phyloP scores from a whole-genome alignment of 2,113 vertebrate genomes.

The Tenebrosternarchus preto region DNA sequence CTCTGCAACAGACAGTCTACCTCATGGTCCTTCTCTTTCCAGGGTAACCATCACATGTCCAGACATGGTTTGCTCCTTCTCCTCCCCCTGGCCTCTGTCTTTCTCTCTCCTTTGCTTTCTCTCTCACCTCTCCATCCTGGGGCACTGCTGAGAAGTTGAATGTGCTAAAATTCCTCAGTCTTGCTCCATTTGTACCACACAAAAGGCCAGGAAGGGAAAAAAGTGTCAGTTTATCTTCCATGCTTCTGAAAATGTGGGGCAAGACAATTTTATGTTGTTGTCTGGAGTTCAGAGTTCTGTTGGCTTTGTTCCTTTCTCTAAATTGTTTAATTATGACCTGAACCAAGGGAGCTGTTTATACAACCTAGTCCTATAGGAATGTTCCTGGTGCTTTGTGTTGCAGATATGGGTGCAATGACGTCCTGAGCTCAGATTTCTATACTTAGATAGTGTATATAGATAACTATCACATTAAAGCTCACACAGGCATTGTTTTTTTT shows the following conservation, averaged over 20 bases:
- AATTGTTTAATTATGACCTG: conserved; percentile 21
- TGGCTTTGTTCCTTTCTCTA: conserved; percentile 3
- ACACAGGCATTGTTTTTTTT: conserved; percentile 5
- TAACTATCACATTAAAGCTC: conserved; percentile 35
- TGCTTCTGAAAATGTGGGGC: conserved; percentile 24
- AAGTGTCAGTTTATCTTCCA: conserved; percentile 21
- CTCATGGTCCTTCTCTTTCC: conserved; percentile 30
- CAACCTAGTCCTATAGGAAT: not conserved
- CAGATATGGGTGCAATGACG: not conserved
- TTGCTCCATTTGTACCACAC: conserved; percentile 42
- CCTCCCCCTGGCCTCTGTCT: not conserved
- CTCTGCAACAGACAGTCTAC: conserved; percentile 9
- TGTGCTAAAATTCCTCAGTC: conserved; percentile 43
- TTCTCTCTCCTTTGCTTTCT: not conserved
- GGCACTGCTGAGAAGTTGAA: conserved; percentile 37
- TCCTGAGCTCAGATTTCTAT: conserved; percentile 9
- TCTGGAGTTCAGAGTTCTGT: conserved; percentile 23
- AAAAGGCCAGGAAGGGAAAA: conserved; percentile 20
- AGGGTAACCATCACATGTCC: conserved; percentile 33
- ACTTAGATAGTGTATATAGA: not conserved
- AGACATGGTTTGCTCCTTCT: conserved; percentile 22
- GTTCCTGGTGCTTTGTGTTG: not conserved
- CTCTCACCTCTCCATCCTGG: conserved; percentile 16
- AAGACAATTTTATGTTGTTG: conserved; percentile 27
- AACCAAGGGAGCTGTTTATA: conserved; percentile 1